Conservation (phyloP, 2,113 vertebrate genomes). For the Triplophysa dalaica region DNA sequence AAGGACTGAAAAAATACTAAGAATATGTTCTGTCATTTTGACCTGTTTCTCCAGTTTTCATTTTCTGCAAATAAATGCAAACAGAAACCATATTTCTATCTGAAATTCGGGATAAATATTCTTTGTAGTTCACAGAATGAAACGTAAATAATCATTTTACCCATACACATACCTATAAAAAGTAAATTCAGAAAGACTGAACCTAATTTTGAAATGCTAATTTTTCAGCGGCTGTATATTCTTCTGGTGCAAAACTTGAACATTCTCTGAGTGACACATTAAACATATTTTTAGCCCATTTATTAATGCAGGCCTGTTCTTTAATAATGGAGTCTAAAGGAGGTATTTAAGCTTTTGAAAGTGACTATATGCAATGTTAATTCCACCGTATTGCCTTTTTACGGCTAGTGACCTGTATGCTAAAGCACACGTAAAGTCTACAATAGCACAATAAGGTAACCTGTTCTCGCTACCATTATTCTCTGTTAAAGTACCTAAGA, state of each 20-base stretch:
- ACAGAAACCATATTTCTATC: too few species aligned
- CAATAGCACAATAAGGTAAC: background rate
- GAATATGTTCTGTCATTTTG: too few species aligned
- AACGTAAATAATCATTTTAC: too few species aligned
- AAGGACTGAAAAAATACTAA: too few species aligned
- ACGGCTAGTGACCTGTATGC: constrained; percentile 59
- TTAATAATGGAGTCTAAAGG: constrained; percentile 34
- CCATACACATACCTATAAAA: too few species aligned
- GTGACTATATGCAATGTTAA: constrained; percentile 47
- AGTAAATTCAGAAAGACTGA: too few species aligned
- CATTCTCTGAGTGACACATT: background rate
- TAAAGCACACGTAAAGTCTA: background rate
- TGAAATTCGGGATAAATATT: too few species aligned
- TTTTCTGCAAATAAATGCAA: too few species aligned
- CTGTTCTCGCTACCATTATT: background rate
- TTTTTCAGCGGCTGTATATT: background rate
- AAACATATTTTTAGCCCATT: constrained; percentile 16
- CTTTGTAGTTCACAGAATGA: too few species aligned
- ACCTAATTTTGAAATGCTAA: too few species aligned
- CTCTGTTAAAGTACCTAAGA: background rate
- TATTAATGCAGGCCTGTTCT: constrained; percentile 52
- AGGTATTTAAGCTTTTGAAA: constrained; percentile 51
- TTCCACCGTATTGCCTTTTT: constrained; percentile 60
- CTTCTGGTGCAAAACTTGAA: background rate
- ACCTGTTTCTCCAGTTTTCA: too few species aligned